A percentile compares a stretch with the other conserved stretches of the same genome.
Evolutionary conservation across 92 coral and sea anemone species (phyloP).

Genomic region (Palythoa heliodiscus): DNA sequence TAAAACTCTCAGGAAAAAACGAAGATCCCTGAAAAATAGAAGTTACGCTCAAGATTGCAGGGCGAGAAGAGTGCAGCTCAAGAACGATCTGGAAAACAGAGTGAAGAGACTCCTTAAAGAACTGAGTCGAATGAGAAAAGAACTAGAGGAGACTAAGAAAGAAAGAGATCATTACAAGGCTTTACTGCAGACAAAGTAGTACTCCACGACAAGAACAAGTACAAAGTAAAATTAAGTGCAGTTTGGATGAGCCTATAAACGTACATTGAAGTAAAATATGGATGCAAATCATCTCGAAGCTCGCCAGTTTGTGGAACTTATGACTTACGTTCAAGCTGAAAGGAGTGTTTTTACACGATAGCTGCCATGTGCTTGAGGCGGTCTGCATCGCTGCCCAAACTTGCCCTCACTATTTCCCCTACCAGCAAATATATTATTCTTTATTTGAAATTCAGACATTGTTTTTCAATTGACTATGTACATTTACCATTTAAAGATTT

Average conservation of each 20-base stretch:
- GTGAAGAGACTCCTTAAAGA: conserved; percentile 44
- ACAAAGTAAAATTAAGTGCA: neutral
- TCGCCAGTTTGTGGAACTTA: neutral
- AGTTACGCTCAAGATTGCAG: conserved; percentile 74
- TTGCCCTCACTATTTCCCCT: conserved; percentile 13
- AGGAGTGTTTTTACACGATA: neutral
- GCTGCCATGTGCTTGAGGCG: neutral
- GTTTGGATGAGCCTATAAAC: neutral
- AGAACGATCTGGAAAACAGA: conserved; percentile 40
- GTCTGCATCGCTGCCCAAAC: conserved; percentile 20
- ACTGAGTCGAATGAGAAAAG: conserved; percentile 40
- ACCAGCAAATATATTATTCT: neutral
- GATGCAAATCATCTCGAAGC: neutral
- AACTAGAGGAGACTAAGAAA: conserved; percentile 21
- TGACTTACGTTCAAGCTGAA: neutral
- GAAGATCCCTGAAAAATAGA: conserved; percentile 74
- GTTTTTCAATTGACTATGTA: no score
- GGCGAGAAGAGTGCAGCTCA: conserved; percentile 45
- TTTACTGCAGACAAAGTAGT: neutral
- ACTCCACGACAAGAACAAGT: neutral
- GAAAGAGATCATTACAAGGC: conserved; percentile 48
- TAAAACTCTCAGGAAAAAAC: conserved; percentile 49
- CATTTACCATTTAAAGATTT: neutral
- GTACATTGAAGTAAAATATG: neutral
- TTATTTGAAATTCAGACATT: neutral